phyloP scores from a whole-genome alignment of 2,888 invertebrate species.

The Icerya purchasi region DNA sequence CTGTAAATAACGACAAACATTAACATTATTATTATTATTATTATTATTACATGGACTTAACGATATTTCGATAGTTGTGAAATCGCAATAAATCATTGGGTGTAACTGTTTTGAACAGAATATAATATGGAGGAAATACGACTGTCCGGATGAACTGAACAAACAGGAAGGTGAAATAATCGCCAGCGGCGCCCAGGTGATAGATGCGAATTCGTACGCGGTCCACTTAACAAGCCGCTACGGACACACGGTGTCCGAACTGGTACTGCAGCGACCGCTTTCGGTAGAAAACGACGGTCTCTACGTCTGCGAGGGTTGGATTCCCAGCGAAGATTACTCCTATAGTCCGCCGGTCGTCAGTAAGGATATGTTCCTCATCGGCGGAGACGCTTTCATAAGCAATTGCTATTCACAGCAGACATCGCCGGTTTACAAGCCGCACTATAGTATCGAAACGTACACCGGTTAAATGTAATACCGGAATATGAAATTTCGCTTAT shows the following conservation, averaged over 20 bases:
- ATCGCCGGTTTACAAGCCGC: too few species aligned
- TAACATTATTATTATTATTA: too few species aligned
- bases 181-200: conserved; percentile 5
- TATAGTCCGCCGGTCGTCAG: background rate
- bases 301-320: conserved; percentile 10
- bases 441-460: too few species aligned
- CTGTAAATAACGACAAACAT: too few species aligned
- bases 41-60: too few species aligned
- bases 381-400: conserved; percentile 1
- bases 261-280: conserved; percentile 8
- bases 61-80: too few species aligned
- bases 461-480: too few species aligned
- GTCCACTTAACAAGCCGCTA: conserved; percentile 7
- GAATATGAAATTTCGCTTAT: too few species aligned
- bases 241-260: conserved; percentile 8
- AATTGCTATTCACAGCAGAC: too few species aligned
- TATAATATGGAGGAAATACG: conserved; percentile 10
- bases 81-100: too few species aligned
- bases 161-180: conserved; percentile 4
- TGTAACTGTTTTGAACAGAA: too few species aligned
- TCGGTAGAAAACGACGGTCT: conserved; percentile 6
- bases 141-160: conserved; percentile 6
- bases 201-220: conserved; percentile 6
- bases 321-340: conserved; percentile 2
- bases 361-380: conserved; percentile 8